A percentile compares a stretch with the other conserved stretches of the same genome.
These are phyloP conservation scores for Genyomyrus donnyi DNA, from an alignment of 2,113 vertebrate species.

Conservation along the genomic window DNA sequence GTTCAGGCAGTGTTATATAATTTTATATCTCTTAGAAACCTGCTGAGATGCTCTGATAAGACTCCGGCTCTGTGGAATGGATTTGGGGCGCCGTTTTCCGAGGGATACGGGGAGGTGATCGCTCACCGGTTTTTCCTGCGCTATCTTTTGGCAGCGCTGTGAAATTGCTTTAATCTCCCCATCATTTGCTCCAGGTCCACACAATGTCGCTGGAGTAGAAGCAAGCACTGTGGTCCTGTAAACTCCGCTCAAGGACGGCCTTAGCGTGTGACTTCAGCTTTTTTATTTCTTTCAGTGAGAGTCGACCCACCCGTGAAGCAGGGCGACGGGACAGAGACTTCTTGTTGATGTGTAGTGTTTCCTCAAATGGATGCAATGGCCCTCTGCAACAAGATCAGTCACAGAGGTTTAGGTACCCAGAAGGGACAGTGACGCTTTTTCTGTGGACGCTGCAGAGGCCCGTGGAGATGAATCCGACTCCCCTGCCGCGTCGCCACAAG, in stretches of 20 bases:
- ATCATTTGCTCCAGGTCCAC: conserved; percentile 17
- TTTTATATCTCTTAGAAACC: conserved; percentile 7
- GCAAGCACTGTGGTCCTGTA: background rate
- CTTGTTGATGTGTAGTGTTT: conserved; percentile 11
- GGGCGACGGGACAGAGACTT: background rate
- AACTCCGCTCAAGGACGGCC: conserved; percentile 12
- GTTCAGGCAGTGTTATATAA: background rate
- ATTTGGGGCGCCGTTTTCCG: background rate
- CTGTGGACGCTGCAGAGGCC: background rate
- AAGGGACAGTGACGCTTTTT: conserved; percentile 2
- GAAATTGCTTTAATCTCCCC: conserved; percentile 18
- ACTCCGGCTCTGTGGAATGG: background rate
- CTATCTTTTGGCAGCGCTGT: background rate
- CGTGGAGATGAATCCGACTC: background rate
- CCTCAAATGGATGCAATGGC: background rate
- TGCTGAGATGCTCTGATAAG: background rate
- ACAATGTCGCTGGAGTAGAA: conserved; percentile 3
- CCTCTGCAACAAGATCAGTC: conserved; percentile 39
- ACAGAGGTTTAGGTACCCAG: conserved; percentile 5
- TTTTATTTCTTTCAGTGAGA: background rate
- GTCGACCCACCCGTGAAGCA: background rate
- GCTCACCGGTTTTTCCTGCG: background rate
- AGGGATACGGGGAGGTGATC: background rate
- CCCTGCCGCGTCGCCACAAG: background rate
- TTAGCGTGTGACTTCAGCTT: background rate